Evolutionary conservation across 92 coral and sea anemone genomes (phyloP).

Genomic region (Virgularia gustaviana): DNA sequence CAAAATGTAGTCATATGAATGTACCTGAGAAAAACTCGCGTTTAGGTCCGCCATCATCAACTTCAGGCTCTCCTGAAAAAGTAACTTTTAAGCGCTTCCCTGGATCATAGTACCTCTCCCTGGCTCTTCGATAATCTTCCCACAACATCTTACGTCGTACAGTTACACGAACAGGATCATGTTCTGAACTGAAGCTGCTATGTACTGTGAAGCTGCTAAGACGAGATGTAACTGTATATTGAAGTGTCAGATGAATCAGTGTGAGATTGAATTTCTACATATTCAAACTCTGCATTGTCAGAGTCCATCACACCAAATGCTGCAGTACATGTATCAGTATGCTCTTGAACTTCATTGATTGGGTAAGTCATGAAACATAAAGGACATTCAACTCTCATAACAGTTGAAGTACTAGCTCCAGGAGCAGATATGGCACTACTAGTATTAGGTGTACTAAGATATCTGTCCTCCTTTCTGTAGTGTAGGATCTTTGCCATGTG

Average conservation of each 20-base stretch:
- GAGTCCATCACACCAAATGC: constrained; percentile 8
- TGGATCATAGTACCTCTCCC: constrained; percentile 29
- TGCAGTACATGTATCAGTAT: constrained; percentile 30
- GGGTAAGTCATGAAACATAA: constrained; percentile 18
- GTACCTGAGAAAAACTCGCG: constrained; percentile 45
- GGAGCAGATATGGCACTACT: not conserved
- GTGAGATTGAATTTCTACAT: too few relatives aligned
- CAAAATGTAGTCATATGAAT: not conserved
- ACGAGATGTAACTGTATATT: too few relatives aligned
- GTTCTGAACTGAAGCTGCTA: not conserved
- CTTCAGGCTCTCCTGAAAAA: constrained; percentile 52
- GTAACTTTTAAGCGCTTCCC: constrained; percentile 31
- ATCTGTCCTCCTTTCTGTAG: not conserved
- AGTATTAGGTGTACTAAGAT: too few relatives aligned
- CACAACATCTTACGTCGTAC: constrained; percentile 47
- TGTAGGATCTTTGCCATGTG: not conserved
- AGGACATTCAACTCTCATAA: constrained; percentile 16
- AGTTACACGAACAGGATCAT: constrained; percentile 28
- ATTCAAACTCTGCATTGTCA: not conserved
- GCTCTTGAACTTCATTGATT: constrained; percentile 9
- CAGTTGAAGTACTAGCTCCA: not conserved
- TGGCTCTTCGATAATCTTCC: constrained; percentile 43
- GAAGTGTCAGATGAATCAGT: too few relatives aligned
- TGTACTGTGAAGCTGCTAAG: too few relatives aligned
- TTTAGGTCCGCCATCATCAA: constrained; percentile 52